Evolutionary conservation across 1,140 invertebrate species (phyloP), one percentile per base, ranked within the genome.

Genomic region (Drosophila burlai): DNA sequence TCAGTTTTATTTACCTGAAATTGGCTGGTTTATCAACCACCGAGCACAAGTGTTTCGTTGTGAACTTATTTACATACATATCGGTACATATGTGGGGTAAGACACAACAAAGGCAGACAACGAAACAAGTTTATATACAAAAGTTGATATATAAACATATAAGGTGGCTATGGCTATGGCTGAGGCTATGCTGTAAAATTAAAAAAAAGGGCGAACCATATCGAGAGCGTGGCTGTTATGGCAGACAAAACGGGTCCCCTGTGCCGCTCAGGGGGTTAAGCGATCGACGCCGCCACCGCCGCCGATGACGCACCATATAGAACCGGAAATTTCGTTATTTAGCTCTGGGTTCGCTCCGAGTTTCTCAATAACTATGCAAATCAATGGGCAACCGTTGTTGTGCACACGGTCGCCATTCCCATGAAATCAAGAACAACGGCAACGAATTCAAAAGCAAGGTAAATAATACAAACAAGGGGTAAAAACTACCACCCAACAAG

Each of bases 31-130:
- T 72, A 83, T 80, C 86, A 89, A 60, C 66, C 62, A 77, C 80
- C 81, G 76, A 71, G 83, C 84, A 89, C 83, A 86, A 89, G 84
- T 86, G 83, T 86, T 86, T 87, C 64, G 64, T 50, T 87, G 71
- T 76, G 74, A 66, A 66, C 59, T 66, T 87, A 78, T 89, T 83
- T 83, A 83, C 64, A 77, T 50, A 60, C 59, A 65, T 66, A 80
- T 72, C 47, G 55, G 40, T 63, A 72, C 81, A 76, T 77, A 83
- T 86, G 76, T 87, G 63, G 80, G 75, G 81, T 76, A 80, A 74
- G 74, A 75, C 34, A 81, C 80, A 85, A 60, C 81, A 80, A 68
- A 65, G 38, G 50, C 43, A 43, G 29, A 40, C 43, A 47, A 18
- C 64, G 36, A 74, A 76, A 77, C 73, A 65, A 76, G 72, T 75